Evolutionary conservation across 2,888 invertebrate genomes (phyloP).

Genomic region (Eupithecia tripunctaria): DNA sequence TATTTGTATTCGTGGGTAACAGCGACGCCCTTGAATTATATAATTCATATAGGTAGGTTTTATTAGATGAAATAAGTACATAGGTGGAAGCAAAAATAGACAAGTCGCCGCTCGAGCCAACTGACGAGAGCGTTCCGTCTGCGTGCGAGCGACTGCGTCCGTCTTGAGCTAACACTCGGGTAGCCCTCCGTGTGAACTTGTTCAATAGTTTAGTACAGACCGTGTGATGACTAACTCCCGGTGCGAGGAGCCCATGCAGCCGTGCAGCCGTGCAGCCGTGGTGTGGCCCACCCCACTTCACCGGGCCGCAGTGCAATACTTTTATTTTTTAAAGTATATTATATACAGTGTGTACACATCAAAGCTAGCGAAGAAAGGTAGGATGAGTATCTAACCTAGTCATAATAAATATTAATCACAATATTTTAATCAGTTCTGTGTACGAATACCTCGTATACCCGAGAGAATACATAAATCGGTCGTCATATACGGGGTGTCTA

Average conservation of each 20-base stretch:
- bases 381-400: not conserved
- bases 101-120: not conserved
- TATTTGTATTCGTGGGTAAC: not conserved
- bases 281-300: no score
- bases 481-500: not conserved
- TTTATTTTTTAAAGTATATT: not conserved
- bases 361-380: not conserved
- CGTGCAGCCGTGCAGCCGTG: no score
- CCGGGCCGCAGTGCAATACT: not conserved
- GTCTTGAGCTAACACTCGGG: not conserved
- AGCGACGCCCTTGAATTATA: not conserved
- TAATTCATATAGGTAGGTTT: no score
- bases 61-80: not conserved
- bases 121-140: not conserved
- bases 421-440: constrained; percentile 2
- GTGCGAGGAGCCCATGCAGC: not conserved
- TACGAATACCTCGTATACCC: not conserved
- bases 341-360: not conserved
- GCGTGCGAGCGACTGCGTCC: not conserved
- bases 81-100: not conserved
- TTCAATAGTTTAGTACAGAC: not conserved
- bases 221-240: not conserved
- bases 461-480: not conserved
- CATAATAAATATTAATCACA: not conserved
- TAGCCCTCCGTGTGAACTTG: not conserved